Conservation (phyloP, 2,888 invertebrate species). For the Dryocosmus kuriphilus region DNA sequence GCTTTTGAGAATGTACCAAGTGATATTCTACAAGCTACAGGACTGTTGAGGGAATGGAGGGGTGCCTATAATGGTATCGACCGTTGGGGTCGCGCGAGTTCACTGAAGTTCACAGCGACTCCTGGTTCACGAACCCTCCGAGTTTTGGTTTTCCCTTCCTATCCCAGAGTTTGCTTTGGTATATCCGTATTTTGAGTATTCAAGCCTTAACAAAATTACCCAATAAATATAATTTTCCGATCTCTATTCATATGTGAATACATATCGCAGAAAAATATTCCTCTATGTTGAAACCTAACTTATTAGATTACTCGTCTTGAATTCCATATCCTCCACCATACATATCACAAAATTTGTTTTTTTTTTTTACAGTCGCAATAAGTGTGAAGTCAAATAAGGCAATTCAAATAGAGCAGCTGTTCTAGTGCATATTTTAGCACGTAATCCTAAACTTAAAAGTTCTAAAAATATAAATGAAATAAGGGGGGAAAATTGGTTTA, state of each 20-base stretch:
- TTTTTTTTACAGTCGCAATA: too few relatives aligned
- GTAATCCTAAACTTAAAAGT: too few relatives aligned
- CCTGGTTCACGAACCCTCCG: conserved; percentile 66
- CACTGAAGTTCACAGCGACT: conserved; percentile 74
- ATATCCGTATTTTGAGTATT: neutral
- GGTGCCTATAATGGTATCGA: conserved; percentile 73
- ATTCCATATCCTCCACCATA: too few relatives aligned
- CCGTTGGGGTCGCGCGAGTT: conserved; percentile 74
- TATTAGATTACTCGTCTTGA: too few relatives aligned
- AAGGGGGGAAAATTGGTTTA: too few relatives aligned
- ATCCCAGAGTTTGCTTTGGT: neutral
- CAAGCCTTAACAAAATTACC: conserved; percentile 3
- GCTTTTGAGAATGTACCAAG: conserved; percentile 38
- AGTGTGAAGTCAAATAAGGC: too few relatives aligned
- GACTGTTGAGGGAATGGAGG: conserved; percentile 52
- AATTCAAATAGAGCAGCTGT: too few relatives aligned
- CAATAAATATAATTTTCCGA: conserved; percentile 6
- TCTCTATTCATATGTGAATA: neutral
- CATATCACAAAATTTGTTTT: too few relatives aligned
- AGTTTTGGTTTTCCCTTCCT: conserved; percentile 17
- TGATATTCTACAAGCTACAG: conserved; percentile 42
- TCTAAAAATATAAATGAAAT: too few relatives aligned
- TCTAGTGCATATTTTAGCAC: neutral
- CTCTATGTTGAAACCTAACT: too few relatives aligned
- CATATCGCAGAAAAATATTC: too few relatives aligned